Base-by-base conservation (phyloP, 2,113 vertebrate genomes). In the Todiramphus saurophagus region DNA sequence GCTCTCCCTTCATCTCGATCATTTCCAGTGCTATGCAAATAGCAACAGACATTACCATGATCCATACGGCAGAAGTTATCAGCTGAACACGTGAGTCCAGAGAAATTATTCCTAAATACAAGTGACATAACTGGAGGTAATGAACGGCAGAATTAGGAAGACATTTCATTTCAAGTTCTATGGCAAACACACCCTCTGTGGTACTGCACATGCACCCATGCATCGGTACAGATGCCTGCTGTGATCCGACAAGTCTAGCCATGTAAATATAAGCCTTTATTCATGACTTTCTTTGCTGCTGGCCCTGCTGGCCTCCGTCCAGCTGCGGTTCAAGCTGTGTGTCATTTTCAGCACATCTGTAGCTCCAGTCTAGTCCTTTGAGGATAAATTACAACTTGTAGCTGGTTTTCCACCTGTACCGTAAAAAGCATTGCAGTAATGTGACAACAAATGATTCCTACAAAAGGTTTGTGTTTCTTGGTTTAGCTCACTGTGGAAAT, bases 1-100 rank as follows among this genome's bases (percentile, higher is more conserved):
- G 43, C 20, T 91, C 83, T 90, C 72, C 78, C 84, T 92, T 95
- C 43, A 82, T 93, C 87, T 84, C 79, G 51, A 88, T 95, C 87
- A 94, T 91, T 92, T 87, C 87, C 79, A 91, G 69, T 51, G 63
- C 93, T 96, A 41, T 16, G 41, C 93, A 96, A 96, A 96, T 87
- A 96, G 43, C 83, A 76, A 85, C 43, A 93, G 53, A 74, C 59
- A 68, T 97, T 90, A 80, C 59, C 46, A 44, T 91, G 90, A 97
- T 90, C 96, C 90, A 95, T 51, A 60, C 74, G 53, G 55, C 91
- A 80, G 33, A 76, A 90, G 76, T 69, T 77, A 87, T 75, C 79
- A 96, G 83, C 73, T 97, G 91, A 89, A 75, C 87, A 67, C 60
- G 37, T 88, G 68, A 93, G 68, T 94, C 87, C 43, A 92, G 92